Percentiles rank a stretch among this genome's conserved stretches.
These are phyloP conservation scores for Ara ararauna DNA, from an alignment of 2,797 vertebrate species.

Conservation along the genomic window DNA sequence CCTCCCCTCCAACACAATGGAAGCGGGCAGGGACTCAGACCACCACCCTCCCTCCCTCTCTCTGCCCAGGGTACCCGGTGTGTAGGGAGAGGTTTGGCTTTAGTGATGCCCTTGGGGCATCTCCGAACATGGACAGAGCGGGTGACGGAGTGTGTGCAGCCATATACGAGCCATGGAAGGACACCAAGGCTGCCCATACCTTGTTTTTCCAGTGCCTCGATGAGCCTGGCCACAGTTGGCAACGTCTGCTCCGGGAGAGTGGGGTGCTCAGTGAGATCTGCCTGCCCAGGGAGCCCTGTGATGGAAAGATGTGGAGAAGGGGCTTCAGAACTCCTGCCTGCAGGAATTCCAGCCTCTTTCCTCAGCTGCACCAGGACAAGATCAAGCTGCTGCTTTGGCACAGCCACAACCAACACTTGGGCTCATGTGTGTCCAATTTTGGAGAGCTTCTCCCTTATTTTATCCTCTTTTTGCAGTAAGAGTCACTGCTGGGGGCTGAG, in stretches of 20 bases:
- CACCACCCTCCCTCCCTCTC: not conserved
- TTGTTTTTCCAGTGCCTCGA: slow-evolving; percentile 80
- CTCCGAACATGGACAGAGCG: rapidly evolving
- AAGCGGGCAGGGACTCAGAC: rapidly evolving
- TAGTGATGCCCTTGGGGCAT: rapidly evolving
- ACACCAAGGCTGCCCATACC: slow-evolving; percentile 19
- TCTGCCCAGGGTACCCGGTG: rapidly evolving
- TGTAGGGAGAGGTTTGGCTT: not conserved
- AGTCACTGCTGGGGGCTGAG: not conserved
- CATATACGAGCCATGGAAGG: rapidly evolving
- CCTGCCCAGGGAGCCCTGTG: slow-evolving; percentile 70
- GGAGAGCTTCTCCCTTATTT: slow-evolving; percentile 2
- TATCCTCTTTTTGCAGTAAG: slow-evolving; percentile 14
- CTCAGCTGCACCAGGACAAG: not conserved
- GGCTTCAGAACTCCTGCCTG: not conserved
- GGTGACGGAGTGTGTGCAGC: rapidly evolving
- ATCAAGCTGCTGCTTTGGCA: slow-evolving; percentile 51
- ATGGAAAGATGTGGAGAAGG: slow-evolving; percentile 22
- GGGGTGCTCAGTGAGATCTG: slow-evolving; percentile 68
- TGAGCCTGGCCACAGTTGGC: slow-evolving; percentile 76
- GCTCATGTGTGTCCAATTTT: not conserved
- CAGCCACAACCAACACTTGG: not conserved
- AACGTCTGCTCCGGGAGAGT: slow-evolving; percentile 75
- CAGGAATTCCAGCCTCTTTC: not conserved
- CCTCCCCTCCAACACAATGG: rapidly evolving